Evolutionary conservation across 1,140 invertebrate species (phyloP), one percentile per base, ranked within the genome.

Genomic region (Probaryconus sp.): DNA sequence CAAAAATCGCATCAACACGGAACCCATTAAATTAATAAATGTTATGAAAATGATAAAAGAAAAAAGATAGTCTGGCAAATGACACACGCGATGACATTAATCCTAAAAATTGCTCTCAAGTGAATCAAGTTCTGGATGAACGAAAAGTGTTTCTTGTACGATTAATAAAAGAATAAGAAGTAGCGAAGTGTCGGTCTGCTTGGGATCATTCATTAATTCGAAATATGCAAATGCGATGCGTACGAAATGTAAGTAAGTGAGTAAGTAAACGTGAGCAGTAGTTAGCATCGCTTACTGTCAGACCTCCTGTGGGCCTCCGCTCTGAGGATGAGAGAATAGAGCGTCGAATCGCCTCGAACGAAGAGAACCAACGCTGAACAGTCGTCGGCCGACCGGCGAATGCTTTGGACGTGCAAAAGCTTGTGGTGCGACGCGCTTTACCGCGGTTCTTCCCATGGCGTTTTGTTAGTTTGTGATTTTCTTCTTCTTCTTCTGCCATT

Each of bases 271-370:
- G 20, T 5, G 45, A 58, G 37, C 53, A 71, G 68, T 71, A 71
- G 68, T 71, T 71, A 71, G 42, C 68, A 58, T 43, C 56, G 56
- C 63, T 71, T 71, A 63, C 51, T 56, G 69, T 72, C 60, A 72
- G 69, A 72, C 69, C 30, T 43, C 17, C 42, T 33, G 30, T 60
- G 65, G 69, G 65, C 69, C 30, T 43, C 17, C 42, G 42, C 38
- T 60, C 51, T 45, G 69, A 30, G 45, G 45, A 71, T 63, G 58
- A 35, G 35, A 64, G 20, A 55, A 37, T 51, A 31, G 30, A 37
- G 21, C 13, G 40, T 31, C 45, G 30, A n/a, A n/a, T 18, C 26
- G 13, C 35, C 24, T 26, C 45, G 45, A 26, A 30, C 33, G 33
- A 50, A 50, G 20, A 53, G 47, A n/a, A n/a, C n/a, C n/a, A n/a